Conservation (phyloP, 2,113 vertebrate species). For the Vicugna pacos region DNA sequence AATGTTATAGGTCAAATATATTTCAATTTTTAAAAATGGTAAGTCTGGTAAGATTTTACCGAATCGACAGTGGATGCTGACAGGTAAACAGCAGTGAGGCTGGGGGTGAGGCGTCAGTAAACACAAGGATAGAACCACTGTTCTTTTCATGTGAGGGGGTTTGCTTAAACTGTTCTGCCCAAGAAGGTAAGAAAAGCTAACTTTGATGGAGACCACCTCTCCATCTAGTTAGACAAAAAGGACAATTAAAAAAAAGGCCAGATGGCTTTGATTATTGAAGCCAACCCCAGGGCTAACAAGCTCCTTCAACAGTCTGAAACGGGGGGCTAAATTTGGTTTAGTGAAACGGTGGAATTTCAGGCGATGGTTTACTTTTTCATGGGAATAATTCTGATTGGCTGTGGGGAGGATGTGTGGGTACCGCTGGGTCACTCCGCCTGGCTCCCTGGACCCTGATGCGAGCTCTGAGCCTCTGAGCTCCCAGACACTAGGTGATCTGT, state of each 20-base stretch:
- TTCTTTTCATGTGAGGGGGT: background rate
- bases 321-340: background rate
- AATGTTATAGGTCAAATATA: background rate
- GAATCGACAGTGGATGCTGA: background rate
- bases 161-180: background rate
- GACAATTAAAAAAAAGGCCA: background rate
- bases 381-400: background rate
- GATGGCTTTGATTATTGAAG: background rate
- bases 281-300: background rate
- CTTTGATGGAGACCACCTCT: background rate
- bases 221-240: background rate
- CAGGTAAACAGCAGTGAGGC: background rate
- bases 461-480: background rate
- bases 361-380: background rate
- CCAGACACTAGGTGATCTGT: background rate
- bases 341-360: background rate
- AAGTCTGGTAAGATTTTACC: background rate
- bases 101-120: background rate
- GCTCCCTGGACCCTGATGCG: background rate
- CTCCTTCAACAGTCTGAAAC: background rate
- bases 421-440: background rate
- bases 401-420: background rate
- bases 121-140: background rate
- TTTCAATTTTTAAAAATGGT: background rate
- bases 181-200: background rate